These are phyloP conservation scores for Chaetura pelagica DNA, from an alignment of 2,113 vertebrate genomes.

Conservation along the genomic window DNA sequence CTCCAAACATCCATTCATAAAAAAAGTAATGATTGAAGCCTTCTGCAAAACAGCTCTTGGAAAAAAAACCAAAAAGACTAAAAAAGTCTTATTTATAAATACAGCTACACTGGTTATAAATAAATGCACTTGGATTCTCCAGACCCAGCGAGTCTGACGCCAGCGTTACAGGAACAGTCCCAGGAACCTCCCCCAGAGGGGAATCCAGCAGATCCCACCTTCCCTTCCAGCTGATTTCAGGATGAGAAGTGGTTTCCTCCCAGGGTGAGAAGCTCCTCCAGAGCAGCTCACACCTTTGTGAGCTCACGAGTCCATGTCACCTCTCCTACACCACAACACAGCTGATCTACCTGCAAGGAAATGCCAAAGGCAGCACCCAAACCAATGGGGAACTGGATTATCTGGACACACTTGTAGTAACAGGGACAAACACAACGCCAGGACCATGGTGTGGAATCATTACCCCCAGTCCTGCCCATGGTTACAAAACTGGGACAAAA, in stretches of 20 bases:
- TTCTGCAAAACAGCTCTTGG: background rate
- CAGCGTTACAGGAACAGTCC: no score
- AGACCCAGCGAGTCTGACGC: background rate
- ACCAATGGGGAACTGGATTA: background rate
- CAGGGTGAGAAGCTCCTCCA: background rate
- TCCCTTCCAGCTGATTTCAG: background rate
- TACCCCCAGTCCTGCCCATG: background rate
- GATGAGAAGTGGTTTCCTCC: background rate
- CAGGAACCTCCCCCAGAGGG: no score
- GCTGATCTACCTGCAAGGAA: background rate
- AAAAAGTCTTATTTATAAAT: background rate
- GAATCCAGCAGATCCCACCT: no score
- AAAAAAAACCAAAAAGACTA: background rate
- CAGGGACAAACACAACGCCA: background rate
- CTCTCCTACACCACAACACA: accelerated
- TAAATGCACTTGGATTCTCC: background rate
- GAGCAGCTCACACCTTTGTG: background rate
- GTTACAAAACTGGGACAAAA: background rate
- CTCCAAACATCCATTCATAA: background rate
- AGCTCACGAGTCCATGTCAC: no score
- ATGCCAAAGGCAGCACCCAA: background rate
- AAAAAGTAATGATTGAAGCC: background rate
- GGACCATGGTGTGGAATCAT: accelerated
- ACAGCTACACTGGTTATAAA: background rate
- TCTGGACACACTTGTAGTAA: background rate